These are phyloP conservation scores for Saccostrea cuccullata DNA, from an alignment of 1,140 invertebrate genomes.

Conservation along the genomic window DNA sequence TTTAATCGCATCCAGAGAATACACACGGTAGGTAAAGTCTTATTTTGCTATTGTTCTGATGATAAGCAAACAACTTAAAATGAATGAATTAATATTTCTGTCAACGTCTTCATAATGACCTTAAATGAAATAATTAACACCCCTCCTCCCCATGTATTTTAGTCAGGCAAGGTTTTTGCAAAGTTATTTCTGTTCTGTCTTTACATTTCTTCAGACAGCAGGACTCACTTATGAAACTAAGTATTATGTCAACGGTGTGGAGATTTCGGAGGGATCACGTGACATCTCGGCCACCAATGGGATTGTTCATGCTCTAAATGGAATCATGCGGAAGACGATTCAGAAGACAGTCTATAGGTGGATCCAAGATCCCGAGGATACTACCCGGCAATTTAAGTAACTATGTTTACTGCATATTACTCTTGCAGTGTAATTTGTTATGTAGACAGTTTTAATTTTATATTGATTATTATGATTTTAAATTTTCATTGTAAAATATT, in stretches of 20 bases:
- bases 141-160: too few species aligned
- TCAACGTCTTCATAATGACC: background rate
- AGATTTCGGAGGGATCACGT: conserved; percentile 82
- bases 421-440: too few species aligned
- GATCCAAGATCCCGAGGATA: conserved; percentile 49
- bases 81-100: too few species aligned
- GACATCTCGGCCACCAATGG: conserved; percentile 96
- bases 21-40: background rate
- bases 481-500: too few species aligned
- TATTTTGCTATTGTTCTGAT: background rate
- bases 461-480: too few species aligned
- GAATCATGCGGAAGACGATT: conserved; percentile 91
- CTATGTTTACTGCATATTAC: background rate
- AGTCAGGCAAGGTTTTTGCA: too few species aligned
- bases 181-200: background rate
- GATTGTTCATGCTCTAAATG: conserved; percentile 94
- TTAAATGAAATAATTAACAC: too few species aligned
- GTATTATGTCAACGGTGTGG: conserved; percentile 62
- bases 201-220: conserved; percentile 48
- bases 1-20: conserved; percentile 36
- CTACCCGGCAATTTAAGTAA: conserved; percentile 21
- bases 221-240: conserved; percentile 54
- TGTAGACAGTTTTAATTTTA: too few species aligned
- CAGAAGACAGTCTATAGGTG: conserved; percentile 48
- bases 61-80: background rate